These are phyloP conservation scores for Donacobius atricapilla DNA, from an alignment of 2,113 vertebrate species.

Conservation along the genomic window DNA sequence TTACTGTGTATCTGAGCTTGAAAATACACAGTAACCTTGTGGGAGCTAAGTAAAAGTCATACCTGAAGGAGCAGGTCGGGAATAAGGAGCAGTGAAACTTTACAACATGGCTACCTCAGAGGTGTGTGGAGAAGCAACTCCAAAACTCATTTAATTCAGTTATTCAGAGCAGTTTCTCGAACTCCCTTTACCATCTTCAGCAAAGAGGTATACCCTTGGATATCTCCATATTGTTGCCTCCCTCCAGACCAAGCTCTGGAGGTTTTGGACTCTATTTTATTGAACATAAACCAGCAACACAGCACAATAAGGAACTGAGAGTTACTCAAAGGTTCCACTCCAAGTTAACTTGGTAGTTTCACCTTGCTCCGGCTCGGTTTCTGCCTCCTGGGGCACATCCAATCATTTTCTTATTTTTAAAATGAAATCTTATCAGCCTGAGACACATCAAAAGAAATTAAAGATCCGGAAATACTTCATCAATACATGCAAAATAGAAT, in stretches of 20 bases:
- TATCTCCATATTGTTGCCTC: not conserved
- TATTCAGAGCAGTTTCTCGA: not conserved
- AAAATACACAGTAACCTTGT: not conserved
- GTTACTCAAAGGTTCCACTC: not conserved
- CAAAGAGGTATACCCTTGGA: not conserved
- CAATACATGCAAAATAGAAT: not conserved
- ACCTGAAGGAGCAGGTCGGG: not conserved
- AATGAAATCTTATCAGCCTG: not conserved
- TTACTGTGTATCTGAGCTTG: not conserved
- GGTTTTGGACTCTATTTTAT: not conserved
- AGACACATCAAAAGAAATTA: not conserved
- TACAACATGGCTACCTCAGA: not conserved
- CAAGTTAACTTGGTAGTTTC: not conserved
- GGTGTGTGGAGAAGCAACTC: not conserved
- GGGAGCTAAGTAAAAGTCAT: not conserved
- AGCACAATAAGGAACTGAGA: not conserved
- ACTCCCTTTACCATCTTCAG: not conserved
- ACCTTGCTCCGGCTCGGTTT: not conserved
- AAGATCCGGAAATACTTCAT: not conserved
- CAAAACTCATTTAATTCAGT: not conserved
- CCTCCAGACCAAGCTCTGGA: not conserved
- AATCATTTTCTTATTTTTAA: not conserved
- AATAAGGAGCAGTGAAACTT: not conserved
- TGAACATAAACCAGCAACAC: not conserved
- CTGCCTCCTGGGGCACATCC: not conserved